Percentiles rank a stretch among this genome's conserved stretches.
Evolutionary conservation across 2,797 vertebrate genomes (phyloP).

Genomic region (Melanotaenia parkinsoni): DNA sequence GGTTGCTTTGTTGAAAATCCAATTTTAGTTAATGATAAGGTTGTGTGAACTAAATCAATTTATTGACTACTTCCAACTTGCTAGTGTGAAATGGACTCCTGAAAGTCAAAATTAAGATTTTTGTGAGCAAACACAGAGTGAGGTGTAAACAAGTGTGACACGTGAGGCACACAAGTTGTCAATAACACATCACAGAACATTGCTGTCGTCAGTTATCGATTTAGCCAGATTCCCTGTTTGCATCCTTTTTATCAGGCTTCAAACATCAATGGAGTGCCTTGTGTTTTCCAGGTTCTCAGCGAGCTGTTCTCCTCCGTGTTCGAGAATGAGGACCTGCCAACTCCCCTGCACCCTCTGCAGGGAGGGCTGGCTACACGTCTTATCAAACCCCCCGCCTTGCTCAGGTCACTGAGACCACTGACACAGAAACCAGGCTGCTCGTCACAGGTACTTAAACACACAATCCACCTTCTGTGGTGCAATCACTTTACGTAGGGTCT

Average conservation of each 20-base stretch:
- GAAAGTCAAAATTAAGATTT: neutral
- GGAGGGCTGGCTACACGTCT: constrained; percentile 75
- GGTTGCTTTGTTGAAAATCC: neutral
- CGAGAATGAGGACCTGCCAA: constrained; percentile 84
- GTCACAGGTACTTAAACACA: constrained; percentile 75
- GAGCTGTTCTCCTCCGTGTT: constrained; percentile 91
- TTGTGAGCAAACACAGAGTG: neutral
- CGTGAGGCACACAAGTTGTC: neutral
- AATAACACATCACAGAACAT: neutral
- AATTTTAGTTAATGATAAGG: neutral
- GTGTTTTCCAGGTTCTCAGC: constrained; percentile 83
- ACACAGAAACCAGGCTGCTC: constrained; percentile 67
- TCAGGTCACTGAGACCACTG: constrained; percentile 74
- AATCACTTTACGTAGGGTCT: no score
- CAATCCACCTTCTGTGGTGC: neutral
- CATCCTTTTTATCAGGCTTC: neutral
- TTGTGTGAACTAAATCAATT: neutral
- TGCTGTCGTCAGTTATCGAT: neutral
- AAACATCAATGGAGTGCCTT: neutral
- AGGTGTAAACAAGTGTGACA: neutral
- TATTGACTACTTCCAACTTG: neutral
- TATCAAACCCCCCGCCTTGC: constrained; percentile 83
- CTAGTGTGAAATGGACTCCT: neutral
- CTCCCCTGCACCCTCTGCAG: constrained; percentile 81
- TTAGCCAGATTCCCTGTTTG: neutral